Evolutionary conservation across 2,797 vertebrate genomes (phyloP), one percentile per base, ranked within the genome.

Genomic region (Nannoperca obscura): DNA sequence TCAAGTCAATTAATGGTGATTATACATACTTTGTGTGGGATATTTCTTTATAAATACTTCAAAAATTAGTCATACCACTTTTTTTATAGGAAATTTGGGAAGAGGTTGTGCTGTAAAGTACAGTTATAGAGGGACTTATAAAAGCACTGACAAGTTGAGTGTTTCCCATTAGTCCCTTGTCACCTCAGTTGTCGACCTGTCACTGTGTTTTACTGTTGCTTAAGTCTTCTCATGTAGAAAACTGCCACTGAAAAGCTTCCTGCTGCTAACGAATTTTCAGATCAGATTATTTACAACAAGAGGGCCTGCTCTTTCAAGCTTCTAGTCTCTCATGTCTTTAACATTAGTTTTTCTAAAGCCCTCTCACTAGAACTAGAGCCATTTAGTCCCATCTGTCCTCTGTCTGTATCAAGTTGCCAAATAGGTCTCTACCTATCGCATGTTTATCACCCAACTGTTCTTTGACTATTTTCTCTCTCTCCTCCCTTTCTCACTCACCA

Each of bases 361-460:
- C 24, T 59, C 60, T 54, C 30, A 42, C 24, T 20, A 58, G 17
- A 62, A 40, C 44, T 36, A 42, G 7, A 61, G 15, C 32, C 47
- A 7, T 22, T 53, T 83, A 40, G 72, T 71, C 57, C 58, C 7
- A 66, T 52, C 19, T 52, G 58, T 34, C 38, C 44, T 75, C 34
- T 38, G 30, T 78, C 36, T 73, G 64, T 47, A 47, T 66, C 44
- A 4, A 22, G 57, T 57, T 80, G 20, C 40, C 78, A 61, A 82
- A 71, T 60, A 55, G 42, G 61, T 55, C 49, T 30, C 71, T 60
- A 76, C 60, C 63, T 65, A 42, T 67, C 7, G 1, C 75, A 47
- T 66, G 42, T 74, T 68, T 72, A 66, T 81, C 74, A 61, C 67
- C 49, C 12, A 22, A 38, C 50, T 17, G n/a, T 58, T 65, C 55